Evolutionary conservation across 1,140 invertebrate species (phyloP).

Genomic region (Rhyacophila brunnea): DNA sequence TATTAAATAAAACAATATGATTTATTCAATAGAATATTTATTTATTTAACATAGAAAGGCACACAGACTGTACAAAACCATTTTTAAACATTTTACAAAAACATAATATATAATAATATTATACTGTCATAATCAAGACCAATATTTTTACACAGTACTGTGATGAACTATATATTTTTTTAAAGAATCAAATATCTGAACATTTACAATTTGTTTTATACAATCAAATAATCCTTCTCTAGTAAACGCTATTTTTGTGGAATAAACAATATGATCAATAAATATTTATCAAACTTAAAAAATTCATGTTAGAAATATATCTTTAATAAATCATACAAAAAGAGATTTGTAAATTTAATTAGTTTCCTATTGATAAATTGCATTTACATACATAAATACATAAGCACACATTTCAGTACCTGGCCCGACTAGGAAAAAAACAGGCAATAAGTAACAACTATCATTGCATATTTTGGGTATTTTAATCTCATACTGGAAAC

Average conservation of each 20-base stretch:
- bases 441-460: no score
- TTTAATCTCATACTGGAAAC: no score
- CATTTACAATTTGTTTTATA: background rate
- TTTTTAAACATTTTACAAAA: constrained; percentile 23
- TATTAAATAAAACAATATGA: background rate
- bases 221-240: no score
- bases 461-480: no score
- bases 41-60: constrained; percentile 35
- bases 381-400: no score
- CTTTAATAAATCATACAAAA: no score
- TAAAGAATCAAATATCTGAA: background rate
- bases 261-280: background rate
- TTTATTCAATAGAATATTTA: constrained; percentile 30
- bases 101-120: background rate
- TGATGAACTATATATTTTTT: background rate
- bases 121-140: no score
- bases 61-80: constrained; percentile 36
- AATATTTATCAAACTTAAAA: background rate
- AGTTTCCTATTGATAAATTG: background rate
- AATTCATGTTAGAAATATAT: background rate
- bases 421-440: no score
- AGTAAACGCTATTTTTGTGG: no score
- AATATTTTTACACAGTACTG: no score
- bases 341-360: background rate
- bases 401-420: no score